phyloP scores from a whole-genome alignment of 2,888 invertebrate species.

The Acrobeloides nanus region DNA sequence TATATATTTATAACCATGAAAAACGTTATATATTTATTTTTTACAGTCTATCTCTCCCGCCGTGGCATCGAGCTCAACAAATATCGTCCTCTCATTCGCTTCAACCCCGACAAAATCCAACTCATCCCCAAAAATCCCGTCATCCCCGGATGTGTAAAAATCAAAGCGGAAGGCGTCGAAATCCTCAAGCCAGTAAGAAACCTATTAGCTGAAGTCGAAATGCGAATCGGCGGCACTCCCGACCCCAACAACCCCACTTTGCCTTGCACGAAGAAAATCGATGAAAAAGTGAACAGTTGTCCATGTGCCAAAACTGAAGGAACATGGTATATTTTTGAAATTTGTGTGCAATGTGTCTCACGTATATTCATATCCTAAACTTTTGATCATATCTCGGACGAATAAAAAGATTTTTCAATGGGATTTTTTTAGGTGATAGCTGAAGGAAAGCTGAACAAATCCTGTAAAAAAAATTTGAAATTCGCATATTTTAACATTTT shows the following conservation, averaged over 20 bases:
- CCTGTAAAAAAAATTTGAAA: too few relatives aligned
- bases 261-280: slow-evolving; percentile 51
- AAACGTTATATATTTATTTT: too few relatives aligned
- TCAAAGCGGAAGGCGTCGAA: slow-evolving; percentile 48
- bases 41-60: slow-evolving; percentile 47
- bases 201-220: slow-evolving; percentile 50
- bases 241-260: slow-evolving; percentile 51
- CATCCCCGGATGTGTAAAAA: slow-evolving; percentile 52
- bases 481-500: too few relatives aligned
- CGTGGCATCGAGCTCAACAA: slow-evolving; percentile 51
- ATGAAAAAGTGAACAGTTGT: slow-evolving; percentile 52
- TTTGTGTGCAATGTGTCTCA: background rate
- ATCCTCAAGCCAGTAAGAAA: slow-evolving; percentile 44
- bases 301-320: slow-evolving; percentile 52
- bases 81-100: slow-evolving; percentile 47
- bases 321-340: slow-evolving; percentile 37
- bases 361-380: background rate
- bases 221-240: slow-evolving; percentile 51
- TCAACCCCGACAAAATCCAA: slow-evolving; percentile 53
- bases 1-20: too few relatives aligned
- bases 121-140: slow-evolving; percentile 52
- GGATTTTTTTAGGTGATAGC: too few relatives aligned
- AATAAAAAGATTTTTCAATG: too few relatives aligned
- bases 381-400: background rate
- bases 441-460: too few relatives aligned